A percentile compares a stretch with the other conserved stretches of the same genome.
Evolutionary conservation across 2,113 vertebrate genomes (phyloP).

Genomic region (Ptilonorhynchus violaceus): DNA sequence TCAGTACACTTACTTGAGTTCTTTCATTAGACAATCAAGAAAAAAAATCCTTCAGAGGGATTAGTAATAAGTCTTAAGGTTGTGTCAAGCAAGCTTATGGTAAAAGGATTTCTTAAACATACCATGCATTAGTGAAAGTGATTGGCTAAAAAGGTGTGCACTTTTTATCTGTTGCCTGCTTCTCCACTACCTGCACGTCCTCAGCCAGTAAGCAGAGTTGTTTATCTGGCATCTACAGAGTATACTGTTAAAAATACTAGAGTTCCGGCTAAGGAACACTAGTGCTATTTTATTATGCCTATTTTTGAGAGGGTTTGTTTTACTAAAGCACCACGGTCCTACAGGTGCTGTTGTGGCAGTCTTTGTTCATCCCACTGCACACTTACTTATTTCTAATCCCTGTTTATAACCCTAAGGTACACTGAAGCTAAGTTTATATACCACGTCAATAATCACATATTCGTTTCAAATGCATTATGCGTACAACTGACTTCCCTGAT

Average conservation of each 20-base stretch:
- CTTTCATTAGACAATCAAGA: not conserved
- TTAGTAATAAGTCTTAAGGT: constrained; percentile 50
- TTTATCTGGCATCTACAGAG: not conserved
- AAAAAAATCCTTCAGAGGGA: constrained; percentile 6
- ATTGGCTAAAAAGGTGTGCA: not conserved
- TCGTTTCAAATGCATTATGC: not conserved
- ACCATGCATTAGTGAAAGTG: constrained; percentile 47
- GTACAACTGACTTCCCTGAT: not conserved
- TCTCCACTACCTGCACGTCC: not conserved
- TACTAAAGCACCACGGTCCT: not conserved
- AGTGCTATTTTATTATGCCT: not conserved
- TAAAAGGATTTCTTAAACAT: constrained; percentile 72
- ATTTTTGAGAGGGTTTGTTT: not conserved
- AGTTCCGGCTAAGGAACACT: not conserved
- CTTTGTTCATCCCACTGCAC: not conserved
- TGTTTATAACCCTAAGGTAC: not conserved
- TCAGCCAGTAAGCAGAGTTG: not conserved
- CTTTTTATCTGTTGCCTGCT: not conserved
- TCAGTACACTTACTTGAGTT: not conserved
- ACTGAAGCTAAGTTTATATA: not conserved
- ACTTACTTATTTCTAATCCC: not conserved
- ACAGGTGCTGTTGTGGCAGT: not conserved
- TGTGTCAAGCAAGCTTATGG: constrained; percentile 70
- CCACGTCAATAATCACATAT: not conserved
- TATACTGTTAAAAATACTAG: not conserved